Evolutionary conservation across 2,888 invertebrate genomes (phyloP), one percentile per base, ranked within the genome.

Genomic region (Branchellion lobata): DNA sequence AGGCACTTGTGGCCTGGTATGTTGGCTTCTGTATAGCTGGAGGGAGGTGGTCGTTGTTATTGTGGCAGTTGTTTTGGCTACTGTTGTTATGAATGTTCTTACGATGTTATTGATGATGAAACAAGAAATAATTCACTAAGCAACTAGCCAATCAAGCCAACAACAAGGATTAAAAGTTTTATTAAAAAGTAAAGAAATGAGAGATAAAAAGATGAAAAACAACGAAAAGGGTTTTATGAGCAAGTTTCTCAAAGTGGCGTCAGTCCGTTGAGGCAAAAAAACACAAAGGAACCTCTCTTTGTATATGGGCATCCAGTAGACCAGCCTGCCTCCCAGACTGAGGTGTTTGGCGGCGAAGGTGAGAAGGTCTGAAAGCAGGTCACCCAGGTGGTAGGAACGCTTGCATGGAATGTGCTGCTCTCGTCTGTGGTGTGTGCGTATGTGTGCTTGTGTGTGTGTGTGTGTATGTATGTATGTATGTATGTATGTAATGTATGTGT

Each of bases 261-360:
- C n/a, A n/a, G n/a, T n/a, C n/a, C n/a, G n/a, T n/a, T n/a, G n/a
- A n/a, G n/a, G n/a, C n/a, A n/a, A n/a, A n/a, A n/a, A n/a, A n/a
- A n/a, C n/a, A n/a, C n/a, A n/a, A n/a, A n/a, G n/a, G 83, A 84
- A 88, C 88, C 87, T 87, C 81, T 87, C 84, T 81, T 84, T 83
- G 57, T 93, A 92, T 53, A 96, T 90, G 34, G 99, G 99, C 84
- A 96, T 92, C 98, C 98, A 99, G 89, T 93, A 96, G 0, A 98
- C 96, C 27, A 99, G 89, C 82, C 94, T 89, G 0, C 96, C 93
- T 3, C 92, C 91, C 3, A 93, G 82, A 83, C 89, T 90, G 79
- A 99, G 90, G 86, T 93, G 92, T 76, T 89, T 89, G 0, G 93
- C 93, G 0, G 95, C 91, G 88, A 97, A 95, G 84, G 90, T 89